These are phyloP conservation scores for Ylistrum balloti DNA, from an alignment of 1,140 invertebrate species.

Conservation along the genomic window DNA sequence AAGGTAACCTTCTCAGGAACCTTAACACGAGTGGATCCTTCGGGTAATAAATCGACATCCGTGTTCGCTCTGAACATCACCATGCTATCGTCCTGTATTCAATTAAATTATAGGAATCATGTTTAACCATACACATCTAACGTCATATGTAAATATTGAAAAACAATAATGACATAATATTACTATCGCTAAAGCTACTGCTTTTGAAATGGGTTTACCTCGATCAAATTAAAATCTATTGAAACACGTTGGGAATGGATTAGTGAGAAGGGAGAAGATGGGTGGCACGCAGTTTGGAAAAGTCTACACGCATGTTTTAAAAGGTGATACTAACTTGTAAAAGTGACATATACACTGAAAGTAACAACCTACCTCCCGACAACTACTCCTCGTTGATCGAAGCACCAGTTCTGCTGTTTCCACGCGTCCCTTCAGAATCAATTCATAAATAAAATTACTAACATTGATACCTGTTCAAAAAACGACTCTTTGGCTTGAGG, in stretches of 20 bases:
- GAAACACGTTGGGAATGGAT: not conserved
- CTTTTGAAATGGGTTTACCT: not conserved
- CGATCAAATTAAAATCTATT: not conserved
- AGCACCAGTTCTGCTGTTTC: conserved; percentile 16
- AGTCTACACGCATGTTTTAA: too few species aligned
- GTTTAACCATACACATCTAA: too few species aligned
- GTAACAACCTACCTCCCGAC: not conserved
- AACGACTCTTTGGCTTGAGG: too few species aligned
- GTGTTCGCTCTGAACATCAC: conserved; percentile 1
- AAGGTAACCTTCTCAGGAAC: not conserved
- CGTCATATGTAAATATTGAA: too few species aligned
- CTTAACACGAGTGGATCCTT: not conserved
- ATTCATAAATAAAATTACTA: not conserved
- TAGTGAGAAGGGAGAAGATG: not conserved
- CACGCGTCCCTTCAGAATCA: conserved; percentile 12
- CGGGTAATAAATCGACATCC: not conserved
- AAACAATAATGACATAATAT: not conserved
- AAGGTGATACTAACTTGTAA: not conserved
- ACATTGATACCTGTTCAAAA: not conserved
- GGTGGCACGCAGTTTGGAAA: not conserved
- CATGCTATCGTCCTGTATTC: not conserved
- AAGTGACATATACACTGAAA: not conserved
- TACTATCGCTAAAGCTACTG: not conserved
- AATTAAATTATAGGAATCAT: not conserved
- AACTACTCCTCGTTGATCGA: conserved; percentile 2